phyloP scores from a whole-genome alignment of 2,113 vertebrate species.

The Sylvietta virens region DNA sequence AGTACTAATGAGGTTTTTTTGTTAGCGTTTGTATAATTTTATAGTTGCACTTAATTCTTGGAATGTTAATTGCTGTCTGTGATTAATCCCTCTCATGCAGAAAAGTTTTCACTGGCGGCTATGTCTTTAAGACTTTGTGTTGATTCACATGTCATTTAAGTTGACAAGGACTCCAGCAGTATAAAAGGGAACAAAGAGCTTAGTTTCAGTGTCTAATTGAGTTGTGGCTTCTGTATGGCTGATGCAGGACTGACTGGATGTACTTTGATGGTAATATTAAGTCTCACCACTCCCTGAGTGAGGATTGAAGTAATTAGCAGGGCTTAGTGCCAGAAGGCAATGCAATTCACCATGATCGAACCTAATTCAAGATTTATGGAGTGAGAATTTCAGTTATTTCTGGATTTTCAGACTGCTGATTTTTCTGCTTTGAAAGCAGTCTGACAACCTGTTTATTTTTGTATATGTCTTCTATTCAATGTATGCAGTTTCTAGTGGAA shows the following conservation, averaged over 20 bases:
- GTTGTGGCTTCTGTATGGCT: constrained; percentile 22
- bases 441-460: background rate
- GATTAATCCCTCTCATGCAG: background rate
- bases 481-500: background rate
- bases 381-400: constrained; percentile 30
- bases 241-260: background rate
- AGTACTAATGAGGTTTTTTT: constrained; percentile 17
- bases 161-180: constrained; percentile 11
- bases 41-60: background rate
- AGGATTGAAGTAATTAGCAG: constrained; percentile 44
- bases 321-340: constrained; percentile 5
- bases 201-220: constrained; percentile 30
- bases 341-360: background rate
- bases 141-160: constrained; percentile 17
- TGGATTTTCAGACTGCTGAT: background rate
- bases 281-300: constrained; percentile 19
- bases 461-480: background rate
- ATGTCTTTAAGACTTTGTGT: constrained; percentile 35
- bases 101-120: background rate
- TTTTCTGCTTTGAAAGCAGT: background rate
- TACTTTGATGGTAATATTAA: constrained; percentile 32
- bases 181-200: constrained; percentile 22
- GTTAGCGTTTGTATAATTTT: constrained; percentile 5
- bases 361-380: constrained; percentile 26
- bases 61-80: constrained; percentile 23